Base-by-base conservation (phyloP, 2,888 invertebrate genomes). In the Melinaea marsaeus region DNA sequence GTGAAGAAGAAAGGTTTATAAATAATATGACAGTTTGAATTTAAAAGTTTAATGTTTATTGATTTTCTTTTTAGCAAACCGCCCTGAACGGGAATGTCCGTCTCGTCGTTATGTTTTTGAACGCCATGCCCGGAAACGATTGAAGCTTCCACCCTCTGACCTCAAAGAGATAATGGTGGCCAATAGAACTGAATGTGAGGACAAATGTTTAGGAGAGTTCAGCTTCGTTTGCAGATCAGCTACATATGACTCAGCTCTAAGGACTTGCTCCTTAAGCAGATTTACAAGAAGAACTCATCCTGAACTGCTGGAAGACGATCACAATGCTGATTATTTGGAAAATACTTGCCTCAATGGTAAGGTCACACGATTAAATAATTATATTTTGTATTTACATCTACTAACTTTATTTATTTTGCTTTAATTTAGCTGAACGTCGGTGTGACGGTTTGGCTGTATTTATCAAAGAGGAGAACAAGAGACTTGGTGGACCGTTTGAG, bases 41-140 rank as follows among this genome's bases (percentile, higher is more conserved):
- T n/a, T n/a, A n/a, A n/a, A n/a, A n/a, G n/a, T n/a, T n/a, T n/a
- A n/a, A n/a, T n/a, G n/a, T n/a, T n/a, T n/a, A n/a, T n/a, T n/a
- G 7, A 37, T 37, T 37, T 4, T 37, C 37, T 33, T 84, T 84
- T 69, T 71, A 90, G 90, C 97, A 5, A 95, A 94, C 82, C 93
- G 96, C 74, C 95, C 97, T 33, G 97, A 96, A 84, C 92, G 96
- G 60, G 96, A 97, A 84, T 97, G 97, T 74, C 96, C 97, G 0
- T 96, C 96, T 69, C 92, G 97, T 55, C 93, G 95, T 56, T 97
- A 97, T 83, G 95, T 97, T 7, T 97, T 97, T 77, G 97, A 97
- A 82, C 92, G 97, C 63, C 96, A 97, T 79, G 95, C 96, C 2
- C 92, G 96, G 13, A 97, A 96, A 78, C 95, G 96, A 71, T 83